Evolutionary conservation across 2,113 vertebrate genomes (phyloP).

Genomic region (Hyla sarda): DNA sequence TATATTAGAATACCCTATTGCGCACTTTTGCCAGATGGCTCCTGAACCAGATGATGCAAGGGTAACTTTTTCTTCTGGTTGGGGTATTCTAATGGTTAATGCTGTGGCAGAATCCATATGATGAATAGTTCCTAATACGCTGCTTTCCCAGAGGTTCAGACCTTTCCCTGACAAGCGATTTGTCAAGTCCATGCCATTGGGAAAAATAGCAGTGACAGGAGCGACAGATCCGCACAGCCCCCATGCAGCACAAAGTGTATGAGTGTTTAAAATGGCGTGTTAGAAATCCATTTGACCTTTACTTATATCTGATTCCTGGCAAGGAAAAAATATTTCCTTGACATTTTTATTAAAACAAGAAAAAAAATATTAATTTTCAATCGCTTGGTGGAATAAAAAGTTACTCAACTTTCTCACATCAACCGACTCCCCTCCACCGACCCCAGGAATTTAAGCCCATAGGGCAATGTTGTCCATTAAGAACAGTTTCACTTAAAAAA

Average conservation of each 20-base stretch:
- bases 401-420: background rate
- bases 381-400: constrained; percentile 15
- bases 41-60: background rate
- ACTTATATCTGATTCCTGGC: constrained; percentile 50
- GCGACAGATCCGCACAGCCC: constrained; percentile 45
- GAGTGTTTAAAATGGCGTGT: constrained; percentile 44
- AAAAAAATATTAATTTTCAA: constrained; percentile 39
- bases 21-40: background rate
- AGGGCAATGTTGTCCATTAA: background rate
- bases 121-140: constrained; percentile 47
- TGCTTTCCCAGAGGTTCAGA: constrained; percentile 54
- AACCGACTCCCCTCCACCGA: background rate
- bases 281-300: constrained; percentile 59
- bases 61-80: background rate
- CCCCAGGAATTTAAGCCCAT: background rate
- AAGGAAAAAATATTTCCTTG: constrained; percentile 42
- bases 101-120: constrained; percentile 35
- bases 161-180: constrained; percentile 57
- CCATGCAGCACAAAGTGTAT: constrained; percentile 36
- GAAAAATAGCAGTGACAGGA: constrained; percentile 44
- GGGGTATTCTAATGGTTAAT: constrained; percentile 12
- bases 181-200: constrained; percentile 48
- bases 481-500: background rate
- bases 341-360: constrained; percentile 52
- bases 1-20: background rate